Evolutionary conservation across 2,888 invertebrate species (phyloP), one percentile per base, ranked within the genome.

Genomic region (Andrena dorsata): DNA sequence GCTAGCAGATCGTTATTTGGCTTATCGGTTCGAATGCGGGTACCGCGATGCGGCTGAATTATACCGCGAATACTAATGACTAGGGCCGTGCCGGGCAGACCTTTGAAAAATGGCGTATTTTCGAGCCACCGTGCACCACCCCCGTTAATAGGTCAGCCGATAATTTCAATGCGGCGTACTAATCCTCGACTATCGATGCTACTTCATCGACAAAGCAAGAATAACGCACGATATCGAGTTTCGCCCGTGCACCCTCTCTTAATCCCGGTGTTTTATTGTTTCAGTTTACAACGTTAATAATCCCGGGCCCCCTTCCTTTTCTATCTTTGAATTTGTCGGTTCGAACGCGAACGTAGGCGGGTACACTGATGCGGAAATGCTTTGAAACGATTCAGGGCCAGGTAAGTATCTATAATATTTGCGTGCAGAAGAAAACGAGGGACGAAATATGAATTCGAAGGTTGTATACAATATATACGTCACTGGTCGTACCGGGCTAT

Each of bases 1-100:
- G 77, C 56, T 28, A 32, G 51, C 69, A 71, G 73, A 70, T 83
- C 84, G 86, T 86, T 88, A 87, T 87, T 88, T 83, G 64, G 79
- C 82, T 83, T 85, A 88, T 87, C 79, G 80, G 77, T 66, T 66
- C 75, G 80, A 86, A 82, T 86, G 84, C 86, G 87, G 86, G 83
- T 85, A 85, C 83, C 84, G 80, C 84, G 80, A 80, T 84, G 80
- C 84, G 65, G 83, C 80, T 84, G 70, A 88, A 86, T 88, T 86
- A 87, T 82, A 81, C 83, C 73, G 63, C 72, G 86, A 88, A 86
- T 88, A 87, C 83, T 87, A 87, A 88, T 87, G 85, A 80, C 77
- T 63, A 13, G 16, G 49, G 53, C 65, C 69, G 63, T 51, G 35
- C 65, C 47, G 49, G 64, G 41, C n/a, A 13, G 23, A 51, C 51